phyloP scores from a whole-genome alignment of 2,797 vertebrate species.

The Myiothlypis coronata region DNA sequence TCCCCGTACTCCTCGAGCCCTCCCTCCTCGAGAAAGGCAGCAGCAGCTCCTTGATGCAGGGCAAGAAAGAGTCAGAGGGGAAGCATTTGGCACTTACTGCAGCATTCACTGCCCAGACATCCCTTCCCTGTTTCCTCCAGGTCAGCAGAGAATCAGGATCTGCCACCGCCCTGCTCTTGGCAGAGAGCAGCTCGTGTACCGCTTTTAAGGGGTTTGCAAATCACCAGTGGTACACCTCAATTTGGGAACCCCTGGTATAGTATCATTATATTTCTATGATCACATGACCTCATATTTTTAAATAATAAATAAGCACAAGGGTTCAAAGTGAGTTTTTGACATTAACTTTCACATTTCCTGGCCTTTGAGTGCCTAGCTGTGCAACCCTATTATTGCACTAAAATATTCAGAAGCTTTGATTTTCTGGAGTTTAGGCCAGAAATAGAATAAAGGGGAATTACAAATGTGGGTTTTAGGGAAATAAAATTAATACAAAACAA shows the following conservation, averaged over 20 bases:
- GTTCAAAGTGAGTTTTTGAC: background rate
- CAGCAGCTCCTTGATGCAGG: background rate
- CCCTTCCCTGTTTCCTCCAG: conserved; percentile 63
- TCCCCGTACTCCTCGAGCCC: background rate
- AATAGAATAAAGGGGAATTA: background rate
- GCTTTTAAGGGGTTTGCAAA: conserved; percentile 51
- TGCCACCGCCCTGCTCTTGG: conserved; percentile 54
- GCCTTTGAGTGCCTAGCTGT: conserved; percentile 15
- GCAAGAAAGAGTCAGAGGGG: background rate
- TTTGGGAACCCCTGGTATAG: conserved; percentile 63
- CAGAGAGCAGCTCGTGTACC: conserved; percentile 55
- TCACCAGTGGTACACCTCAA: conserved; percentile 58
- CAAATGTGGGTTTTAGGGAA: background rate
- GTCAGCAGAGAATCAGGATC: conserved; percentile 65
- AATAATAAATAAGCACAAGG: background rate
- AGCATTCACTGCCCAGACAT: conserved; percentile 38
- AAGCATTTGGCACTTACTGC: background rate
- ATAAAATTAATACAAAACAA: background rate
- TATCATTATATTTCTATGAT: conserved; percentile 53
- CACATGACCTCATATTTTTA: conserved; percentile 20
- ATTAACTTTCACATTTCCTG: background rate
- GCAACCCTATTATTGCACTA: background rate
- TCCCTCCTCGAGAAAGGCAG: background rate
- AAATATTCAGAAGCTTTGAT: background rate
- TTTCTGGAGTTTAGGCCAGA: background rate